Evolutionary conservation across 1,140 invertebrate species (phyloP), one percentile per base, ranked within the genome.

Genomic region (Copidosoma floridanum): DNA sequence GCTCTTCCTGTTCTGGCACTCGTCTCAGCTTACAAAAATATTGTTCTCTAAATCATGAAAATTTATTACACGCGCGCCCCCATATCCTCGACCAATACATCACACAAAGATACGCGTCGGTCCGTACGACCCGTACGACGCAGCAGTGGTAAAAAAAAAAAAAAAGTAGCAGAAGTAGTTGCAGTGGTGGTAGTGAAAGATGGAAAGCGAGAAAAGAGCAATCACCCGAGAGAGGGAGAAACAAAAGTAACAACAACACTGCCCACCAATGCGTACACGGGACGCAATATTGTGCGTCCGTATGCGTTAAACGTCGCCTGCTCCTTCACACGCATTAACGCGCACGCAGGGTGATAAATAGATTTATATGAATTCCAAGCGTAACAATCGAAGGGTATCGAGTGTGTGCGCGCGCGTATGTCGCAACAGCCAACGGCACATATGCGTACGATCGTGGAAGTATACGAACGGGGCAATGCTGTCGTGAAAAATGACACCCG

Each of bases 341-440:
- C 18, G 40, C n/a, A n/a, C n/a, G n/a, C n/a, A n/a, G n/a, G 53
- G 47, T 72, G 70, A 70, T 68, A 68, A 69, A 72, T 71, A 68
- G 69, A 72, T 73, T 73, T 71, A 71, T 71, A 68, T 70, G 69
- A 71, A 70, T 72, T 71, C 68, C 65, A 59, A 65, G 68, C 63
- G 63, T 67, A 69, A 68, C n/a, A n/a, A 71, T 66, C 67, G 67
- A 70, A 62, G 61, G 59, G 63, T 12, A 41, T 26, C 24, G 47
- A 38, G 44, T 27, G 11, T 27, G 23, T 29, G 46, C 24, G 37
- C 27, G 29, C 8, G 20, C 21, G 20, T 35, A 16, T 23, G 20
- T 38, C 24, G 53, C 11, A n/a, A 2, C 4, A 21, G 18, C 14
- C 11, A 43, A 12, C 23, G 29, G 38, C 26, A 44, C 54, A 57